Conservation (phyloP, 2,888 invertebrate genomes). For the Nomada fabriciana region DNA sequence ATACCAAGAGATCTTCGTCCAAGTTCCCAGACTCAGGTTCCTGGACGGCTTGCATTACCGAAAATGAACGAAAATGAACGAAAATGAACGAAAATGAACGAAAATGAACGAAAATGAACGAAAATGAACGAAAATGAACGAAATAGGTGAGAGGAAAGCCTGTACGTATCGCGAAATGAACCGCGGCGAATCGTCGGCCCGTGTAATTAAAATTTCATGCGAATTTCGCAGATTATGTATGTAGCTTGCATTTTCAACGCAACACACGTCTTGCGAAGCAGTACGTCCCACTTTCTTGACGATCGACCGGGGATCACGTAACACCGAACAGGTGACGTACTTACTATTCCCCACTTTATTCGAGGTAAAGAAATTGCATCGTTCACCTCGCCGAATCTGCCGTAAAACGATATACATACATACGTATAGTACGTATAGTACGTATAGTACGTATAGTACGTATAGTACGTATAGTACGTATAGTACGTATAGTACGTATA, state of each 20-base stretch:
- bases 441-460: too few relatives aligned
- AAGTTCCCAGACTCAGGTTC: background rate
- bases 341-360: background rate
- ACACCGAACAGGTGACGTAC: background rate
- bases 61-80: background rate
- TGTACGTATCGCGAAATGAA: background rate
- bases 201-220: conserved; percentile 14
- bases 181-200: background rate
- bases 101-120: background rate
- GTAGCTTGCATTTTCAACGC: background rate
- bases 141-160: background rate
- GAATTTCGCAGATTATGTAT: background rate
- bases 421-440: too few relatives aligned
- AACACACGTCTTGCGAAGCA: background rate
- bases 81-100: background rate
- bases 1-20: background rate
- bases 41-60: background rate
- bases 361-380: background rate
- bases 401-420: background rate
- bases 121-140: background rate
- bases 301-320: background rate
- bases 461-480: too few relatives aligned
- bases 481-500: too few relatives aligned
- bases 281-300: conserved; percentile 6
- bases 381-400: background rate